Conservation (phyloP, 2,797 vertebrate species). For the Notamacropus eugenii region DNA sequence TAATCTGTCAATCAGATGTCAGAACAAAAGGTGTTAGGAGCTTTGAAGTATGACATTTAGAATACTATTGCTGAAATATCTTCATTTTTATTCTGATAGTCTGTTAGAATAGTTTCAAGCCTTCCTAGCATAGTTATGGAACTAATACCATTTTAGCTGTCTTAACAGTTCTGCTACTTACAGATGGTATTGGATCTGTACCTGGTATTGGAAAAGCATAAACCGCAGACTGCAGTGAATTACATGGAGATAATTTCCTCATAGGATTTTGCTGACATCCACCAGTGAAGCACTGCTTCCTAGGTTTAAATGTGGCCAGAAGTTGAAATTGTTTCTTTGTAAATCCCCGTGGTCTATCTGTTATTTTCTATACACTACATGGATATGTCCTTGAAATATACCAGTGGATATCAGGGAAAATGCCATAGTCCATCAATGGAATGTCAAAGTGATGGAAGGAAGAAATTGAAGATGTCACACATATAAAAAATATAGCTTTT, state of each 20-base stretch:
- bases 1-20: constrained; percentile 78
- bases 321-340: constrained; percentile 59
- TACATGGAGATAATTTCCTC: constrained; percentile 65
- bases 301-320: constrained; percentile 58
- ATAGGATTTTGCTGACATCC: constrained; percentile 51
- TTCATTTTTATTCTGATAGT: constrained; percentile 71
- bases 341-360: constrained; percentile 49
- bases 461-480: constrained; percentile 46
- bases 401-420: constrained; percentile 19
- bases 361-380: constrained; percentile 45
- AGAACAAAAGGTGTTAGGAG: constrained; percentile 65
- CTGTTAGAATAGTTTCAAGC: constrained; percentile 50
- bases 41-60: constrained; percentile 72
- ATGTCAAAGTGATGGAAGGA: constrained; percentile 56
- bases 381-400: constrained; percentile 57
- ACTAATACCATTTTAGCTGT: constrained; percentile 64
- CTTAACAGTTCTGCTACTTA: constrained; percentile 66
- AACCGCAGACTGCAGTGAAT: constrained; percentile 56
- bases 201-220: constrained; percentile 38
- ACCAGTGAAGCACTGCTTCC: constrained; percentile 21
- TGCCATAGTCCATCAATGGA: constrained; percentile 47
- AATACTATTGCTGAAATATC: constrained; percentile 54
- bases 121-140: constrained; percentile 23
- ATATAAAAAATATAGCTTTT: constrained; percentile 36
- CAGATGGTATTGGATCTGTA: constrained; percentile 57